These are phyloP conservation scores for Melieria omissa DNA, from an alignment of 2,888 invertebrate species.

Conservation along the genomic window DNA sequence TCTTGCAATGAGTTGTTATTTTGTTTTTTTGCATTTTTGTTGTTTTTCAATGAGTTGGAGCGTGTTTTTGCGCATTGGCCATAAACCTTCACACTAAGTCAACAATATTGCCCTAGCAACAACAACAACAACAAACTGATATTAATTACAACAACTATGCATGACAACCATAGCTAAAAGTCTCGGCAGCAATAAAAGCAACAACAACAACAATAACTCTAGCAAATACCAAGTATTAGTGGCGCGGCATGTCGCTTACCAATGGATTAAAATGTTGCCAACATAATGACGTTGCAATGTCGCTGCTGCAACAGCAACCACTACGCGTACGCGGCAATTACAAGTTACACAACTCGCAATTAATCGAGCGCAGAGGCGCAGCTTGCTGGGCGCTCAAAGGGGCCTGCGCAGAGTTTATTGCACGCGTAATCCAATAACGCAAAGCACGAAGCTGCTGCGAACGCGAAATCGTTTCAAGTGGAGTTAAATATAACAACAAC, in stretches of 20 bases:
- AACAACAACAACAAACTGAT: neutral
- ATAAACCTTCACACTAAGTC: neutral
- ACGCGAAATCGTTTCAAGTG: no score
- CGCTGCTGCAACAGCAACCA: neutral
- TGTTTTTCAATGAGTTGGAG: no score
- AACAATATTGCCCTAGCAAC: neutral
- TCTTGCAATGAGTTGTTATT: no score
- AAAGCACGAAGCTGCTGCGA: neutral
- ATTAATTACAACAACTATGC: no score
- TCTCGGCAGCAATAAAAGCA: no score
- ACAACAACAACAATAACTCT: no score
- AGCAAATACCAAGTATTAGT: neutral
- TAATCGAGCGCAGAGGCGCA: no score
- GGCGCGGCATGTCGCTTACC: neutral
- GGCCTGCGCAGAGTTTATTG: constrained; percentile 1
- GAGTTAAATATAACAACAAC: no score
- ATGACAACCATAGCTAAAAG: no score
- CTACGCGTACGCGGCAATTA: constrained; percentile 6
- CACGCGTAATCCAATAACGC: constrained; percentile 23
- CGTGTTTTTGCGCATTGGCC: no score
- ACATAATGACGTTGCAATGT: neutral
- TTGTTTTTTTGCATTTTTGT: no score
- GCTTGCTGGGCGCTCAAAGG: no score
- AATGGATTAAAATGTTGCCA: neutral
- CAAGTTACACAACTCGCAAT: neutral